phyloP scores from a whole-genome alignment of 1,140 invertebrate species.

The Drosophila sp. region DNA sequence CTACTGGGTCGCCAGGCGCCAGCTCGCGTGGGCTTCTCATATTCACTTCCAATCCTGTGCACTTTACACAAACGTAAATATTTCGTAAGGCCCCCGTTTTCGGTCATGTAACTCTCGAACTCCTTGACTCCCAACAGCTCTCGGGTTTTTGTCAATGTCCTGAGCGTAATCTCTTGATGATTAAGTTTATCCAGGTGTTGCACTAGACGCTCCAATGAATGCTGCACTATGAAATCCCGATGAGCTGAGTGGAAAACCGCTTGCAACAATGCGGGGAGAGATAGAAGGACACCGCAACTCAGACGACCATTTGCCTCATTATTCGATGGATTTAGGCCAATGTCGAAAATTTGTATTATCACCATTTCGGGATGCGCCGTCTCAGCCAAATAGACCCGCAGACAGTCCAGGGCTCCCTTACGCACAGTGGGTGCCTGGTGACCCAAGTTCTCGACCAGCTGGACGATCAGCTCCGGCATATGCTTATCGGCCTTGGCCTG shows the following conservation, averaged over 20 bases:
- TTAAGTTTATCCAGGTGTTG: conserved; percentile 86
- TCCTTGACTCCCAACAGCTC: conserved; percentile 86
- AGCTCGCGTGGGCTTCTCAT: conserved; percentile 41
- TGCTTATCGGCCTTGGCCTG: conserved; percentile 86
- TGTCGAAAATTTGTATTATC: conserved; percentile 86
- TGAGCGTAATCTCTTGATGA: conserved; percentile 88
- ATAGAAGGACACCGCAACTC: conserved; percentile 87
- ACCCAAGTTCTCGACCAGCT: conserved; percentile 89
- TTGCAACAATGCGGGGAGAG: conserved; percentile 86
- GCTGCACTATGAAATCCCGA: conserved; percentile 81
- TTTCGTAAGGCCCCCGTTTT: conserved; percentile 85
- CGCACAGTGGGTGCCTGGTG: conserved; percentile 90
- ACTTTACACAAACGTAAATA: conserved; percentile 88
- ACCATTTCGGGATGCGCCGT: conserved; percentile 86
- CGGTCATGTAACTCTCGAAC: conserved; percentile 85
- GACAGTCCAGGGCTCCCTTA: conserved; percentile 88
- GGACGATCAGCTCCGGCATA: conserved; percentile 84
- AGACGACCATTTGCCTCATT: conserved; percentile 86
- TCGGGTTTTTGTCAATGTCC: conserved; percentile 87
- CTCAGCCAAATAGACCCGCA: conserved; percentile 87
- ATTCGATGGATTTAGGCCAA: conserved; percentile 85
- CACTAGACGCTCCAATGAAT: conserved; percentile 85
- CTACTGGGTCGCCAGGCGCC: conserved; percentile 64
- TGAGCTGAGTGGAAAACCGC: conserved; percentile 82
- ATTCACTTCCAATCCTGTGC: conserved; percentile 83